Conservation (phyloP, 2,113 vertebrate genomes). For the Hypomesus transpacificus region DNA sequence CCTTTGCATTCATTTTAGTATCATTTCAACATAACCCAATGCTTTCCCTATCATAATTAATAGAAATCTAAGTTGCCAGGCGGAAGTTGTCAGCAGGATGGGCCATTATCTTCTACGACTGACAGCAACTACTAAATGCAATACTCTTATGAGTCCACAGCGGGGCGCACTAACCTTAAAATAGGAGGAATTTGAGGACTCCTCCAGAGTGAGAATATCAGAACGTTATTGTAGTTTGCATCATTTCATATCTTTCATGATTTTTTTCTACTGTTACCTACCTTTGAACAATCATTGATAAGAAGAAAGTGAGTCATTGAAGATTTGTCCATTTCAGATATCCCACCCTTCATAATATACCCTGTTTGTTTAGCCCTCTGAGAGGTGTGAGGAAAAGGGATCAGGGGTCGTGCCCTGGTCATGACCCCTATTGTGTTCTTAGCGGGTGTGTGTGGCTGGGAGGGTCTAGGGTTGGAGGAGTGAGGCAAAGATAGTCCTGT, state of each 20-base stretch:
- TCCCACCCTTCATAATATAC: conserved; percentile 10
- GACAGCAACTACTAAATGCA: conserved; percentile 17
- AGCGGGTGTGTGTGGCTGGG: conserved; percentile 40
- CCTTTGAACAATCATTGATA: too few relatives aligned
- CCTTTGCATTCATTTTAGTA: too few relatives aligned
- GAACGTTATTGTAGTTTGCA: too few relatives aligned
- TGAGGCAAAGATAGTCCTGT: background rate
- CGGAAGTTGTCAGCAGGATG: too few relatives aligned
- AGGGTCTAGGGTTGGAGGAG: conserved; percentile 4
- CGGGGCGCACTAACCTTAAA: conserved; percentile 49
- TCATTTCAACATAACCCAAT: too few relatives aligned
- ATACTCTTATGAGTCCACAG: conserved; percentile 29
- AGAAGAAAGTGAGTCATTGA: background rate
- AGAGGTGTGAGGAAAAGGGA: conserved; percentile 9
- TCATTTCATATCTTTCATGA: background rate
- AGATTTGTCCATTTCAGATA: background rate
- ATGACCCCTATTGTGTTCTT: conserved; percentile 55
- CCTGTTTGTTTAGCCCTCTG: conserved; percentile 21
- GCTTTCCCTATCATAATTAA: too few relatives aligned
- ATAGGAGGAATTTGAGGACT: conserved; percentile 5
- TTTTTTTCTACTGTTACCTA: background rate
- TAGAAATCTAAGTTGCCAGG: too few relatives aligned
- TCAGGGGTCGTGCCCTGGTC: conserved; percentile 56
- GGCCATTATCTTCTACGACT: too few relatives aligned
- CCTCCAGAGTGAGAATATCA: too few relatives aligned